Percentiles rank a stretch among this genome's conserved stretches.
These are phyloP conservation scores for Rhadinocentrus ornatus DNA, from an alignment of 2,797 vertebrate genomes.

Conservation along the genomic window DNA sequence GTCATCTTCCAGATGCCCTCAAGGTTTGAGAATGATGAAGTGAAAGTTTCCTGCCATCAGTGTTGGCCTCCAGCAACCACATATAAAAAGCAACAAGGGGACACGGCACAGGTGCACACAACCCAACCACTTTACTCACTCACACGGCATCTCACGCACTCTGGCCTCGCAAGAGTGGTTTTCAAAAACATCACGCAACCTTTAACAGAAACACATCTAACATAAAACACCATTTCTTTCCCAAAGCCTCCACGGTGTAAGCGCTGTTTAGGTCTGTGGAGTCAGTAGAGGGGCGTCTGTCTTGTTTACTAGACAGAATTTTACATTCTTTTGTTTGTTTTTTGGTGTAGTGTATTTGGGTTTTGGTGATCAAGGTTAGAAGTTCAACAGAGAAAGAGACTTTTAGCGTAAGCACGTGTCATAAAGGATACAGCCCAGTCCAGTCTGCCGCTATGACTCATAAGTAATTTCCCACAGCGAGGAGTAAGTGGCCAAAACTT, in stretches of 20 bases:
- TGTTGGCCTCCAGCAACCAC: slow-evolving; percentile 26
- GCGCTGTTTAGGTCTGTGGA: not conserved
- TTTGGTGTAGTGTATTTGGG: slow-evolving; percentile 55
- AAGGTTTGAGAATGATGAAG: slow-evolving; percentile 14
- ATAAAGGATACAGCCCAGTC: slow-evolving; percentile 68
- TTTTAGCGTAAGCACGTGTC: slow-evolving; percentile 49
- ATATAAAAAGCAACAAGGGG: slow-evolving; percentile 19
- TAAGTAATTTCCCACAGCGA: slow-evolving; percentile 53
- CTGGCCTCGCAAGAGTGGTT: slow-evolving; percentile 41
- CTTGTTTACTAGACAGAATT: slow-evolving; percentile 24
- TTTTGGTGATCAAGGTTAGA: slow-evolving; percentile 52
- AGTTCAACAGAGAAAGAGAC: slow-evolving; percentile 52
- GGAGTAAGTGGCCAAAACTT: slow-evolving; percentile 55
- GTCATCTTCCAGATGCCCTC: slow-evolving; percentile 23
- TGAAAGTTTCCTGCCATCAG: slow-evolving; percentile 48
- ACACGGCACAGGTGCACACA: slow-evolving; percentile 67
- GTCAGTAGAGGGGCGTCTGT: slow-evolving; percentile 14
- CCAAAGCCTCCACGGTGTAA: not conserved
- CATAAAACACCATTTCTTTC: slow-evolving; percentile 9
- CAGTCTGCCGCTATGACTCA: slow-evolving; percentile 78
- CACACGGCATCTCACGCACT: slow-evolving; percentile 62
- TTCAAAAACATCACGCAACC: slow-evolving; percentile 62
- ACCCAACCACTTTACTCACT: slow-evolving; percentile 58
- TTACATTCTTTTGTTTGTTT: slow-evolving; percentile 25
- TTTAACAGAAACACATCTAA: slow-evolving; percentile 49